Conservation (phyloP, 2,113 vertebrate species). For the Phaethon lepturus region DNA sequence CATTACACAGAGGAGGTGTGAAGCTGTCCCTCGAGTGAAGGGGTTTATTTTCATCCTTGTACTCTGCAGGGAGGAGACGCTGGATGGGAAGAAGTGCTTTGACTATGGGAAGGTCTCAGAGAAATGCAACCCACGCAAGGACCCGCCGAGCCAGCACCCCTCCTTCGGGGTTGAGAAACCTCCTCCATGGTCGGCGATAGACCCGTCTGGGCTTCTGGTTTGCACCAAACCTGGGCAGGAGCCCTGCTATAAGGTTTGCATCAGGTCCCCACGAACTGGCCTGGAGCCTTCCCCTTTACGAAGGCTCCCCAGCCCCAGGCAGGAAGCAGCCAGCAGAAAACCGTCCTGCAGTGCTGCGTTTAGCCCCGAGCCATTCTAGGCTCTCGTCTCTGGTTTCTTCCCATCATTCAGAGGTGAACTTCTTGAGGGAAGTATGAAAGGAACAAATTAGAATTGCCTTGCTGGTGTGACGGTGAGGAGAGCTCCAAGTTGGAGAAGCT, state of each 20-base stretch:
- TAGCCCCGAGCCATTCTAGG: background rate
- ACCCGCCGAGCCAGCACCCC: background rate
- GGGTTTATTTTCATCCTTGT: background rate
- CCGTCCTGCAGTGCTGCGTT: rapidly evolving
- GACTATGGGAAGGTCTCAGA: rapidly evolving
- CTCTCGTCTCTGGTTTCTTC: conserved; percentile 10
- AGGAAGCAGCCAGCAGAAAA: background rate
- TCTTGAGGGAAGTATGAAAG: conserved; percentile 33
- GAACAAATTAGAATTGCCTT: conserved; percentile 36
- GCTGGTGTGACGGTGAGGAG: background rate
- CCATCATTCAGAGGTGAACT: background rate
- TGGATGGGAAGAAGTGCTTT: background rate
- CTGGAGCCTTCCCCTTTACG: background rate
- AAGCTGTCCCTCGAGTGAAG: background rate
- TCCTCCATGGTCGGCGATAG: background rate
- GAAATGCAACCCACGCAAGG: rapidly evolving
- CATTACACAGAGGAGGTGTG: background rate
- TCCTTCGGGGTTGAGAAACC: background rate
- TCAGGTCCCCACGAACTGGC: background rate
- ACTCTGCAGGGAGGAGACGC: background rate
- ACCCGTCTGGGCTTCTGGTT: background rate
- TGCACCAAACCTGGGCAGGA: rapidly evolving
- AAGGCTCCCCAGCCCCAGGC: background rate
- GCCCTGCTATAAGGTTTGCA: background rate
- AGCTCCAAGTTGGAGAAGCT: background rate